Evolutionary conservation across 2,888 invertebrate species (phyloP).

Genomic region (Ochropleura plecta): DNA sequence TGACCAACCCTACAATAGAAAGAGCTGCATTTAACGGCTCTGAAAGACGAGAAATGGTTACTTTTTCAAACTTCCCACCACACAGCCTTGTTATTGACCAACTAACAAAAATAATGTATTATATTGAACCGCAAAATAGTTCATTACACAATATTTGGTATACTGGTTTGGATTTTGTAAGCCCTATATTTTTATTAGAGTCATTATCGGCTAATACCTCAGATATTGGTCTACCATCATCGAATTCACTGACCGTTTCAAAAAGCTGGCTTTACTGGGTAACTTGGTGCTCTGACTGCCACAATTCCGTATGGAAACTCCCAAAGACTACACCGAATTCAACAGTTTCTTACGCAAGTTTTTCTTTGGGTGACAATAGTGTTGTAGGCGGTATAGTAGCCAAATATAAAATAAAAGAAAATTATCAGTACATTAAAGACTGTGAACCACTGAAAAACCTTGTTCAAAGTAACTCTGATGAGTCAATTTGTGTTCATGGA

Average conservation of each 20-base stretch:
- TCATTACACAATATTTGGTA: background rate
- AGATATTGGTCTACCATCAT: background rate
- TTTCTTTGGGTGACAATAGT: background rate
- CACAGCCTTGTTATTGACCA: conserved; percentile 4
- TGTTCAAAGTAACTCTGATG: background rate
- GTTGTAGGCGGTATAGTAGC: background rate
- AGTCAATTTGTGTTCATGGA: background rate
- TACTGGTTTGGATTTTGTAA: background rate
- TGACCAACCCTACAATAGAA: background rate
- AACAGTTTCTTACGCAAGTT: no score
- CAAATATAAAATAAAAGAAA: conserved; percentile 7
- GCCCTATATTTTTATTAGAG: background rate
- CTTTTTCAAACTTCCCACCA: background rate
- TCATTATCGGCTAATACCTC: fast-evolving
- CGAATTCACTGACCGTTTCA: background rate
- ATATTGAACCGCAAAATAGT: background rate
- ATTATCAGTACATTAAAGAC: background rate
- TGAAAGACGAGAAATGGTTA: background rate
- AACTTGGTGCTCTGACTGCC: background rate
- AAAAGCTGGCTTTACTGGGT: background rate
- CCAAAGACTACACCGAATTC: no score
- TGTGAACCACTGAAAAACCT: background rate
- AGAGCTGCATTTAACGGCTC: conserved; percentile 2
- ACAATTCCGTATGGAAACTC: background rate
- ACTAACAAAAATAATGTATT: background rate